Evolutionary conservation across 1,140 invertebrate species (phyloP).

Genomic region (Plectrocnemia conspersa): DNA sequence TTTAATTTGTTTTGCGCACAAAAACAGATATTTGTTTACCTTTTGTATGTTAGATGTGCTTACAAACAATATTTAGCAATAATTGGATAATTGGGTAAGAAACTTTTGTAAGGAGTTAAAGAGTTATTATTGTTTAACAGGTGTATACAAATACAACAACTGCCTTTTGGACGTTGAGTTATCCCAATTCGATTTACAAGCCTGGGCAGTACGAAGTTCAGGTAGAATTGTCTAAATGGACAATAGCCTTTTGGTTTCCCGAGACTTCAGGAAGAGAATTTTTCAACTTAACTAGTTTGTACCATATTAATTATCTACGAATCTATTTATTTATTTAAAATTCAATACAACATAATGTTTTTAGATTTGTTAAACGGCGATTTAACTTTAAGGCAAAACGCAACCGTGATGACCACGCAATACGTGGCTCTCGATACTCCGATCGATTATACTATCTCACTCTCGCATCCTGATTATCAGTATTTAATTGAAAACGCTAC

Average conservation of each 20-base stretch:
- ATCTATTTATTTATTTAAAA: constrained; percentile 5
- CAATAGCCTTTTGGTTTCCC: constrained; percentile 40
- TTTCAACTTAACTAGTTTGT: constrained; percentile 59
- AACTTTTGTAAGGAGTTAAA: too few species aligned
- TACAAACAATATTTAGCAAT: too few species aligned
- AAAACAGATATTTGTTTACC: too few species aligned
- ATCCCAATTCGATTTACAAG: constrained; percentile 50
- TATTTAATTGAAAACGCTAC: constrained; percentile 60
- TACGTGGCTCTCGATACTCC: constrained; percentile 59
- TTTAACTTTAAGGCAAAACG: constrained; percentile 56
- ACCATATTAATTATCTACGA: constrained; percentile 15
- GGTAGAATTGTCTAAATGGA: constrained; percentile 53
- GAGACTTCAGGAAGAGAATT: constrained; percentile 44
- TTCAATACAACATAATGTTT: constrained; percentile 11
- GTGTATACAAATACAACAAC: constrained; percentile 38
- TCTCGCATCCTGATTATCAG: constrained; percentile 56
- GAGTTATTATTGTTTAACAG: constrained; percentile 34
- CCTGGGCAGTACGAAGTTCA: constrained; percentile 59
- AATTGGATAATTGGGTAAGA: too few species aligned
- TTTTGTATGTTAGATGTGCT: too few species aligned
- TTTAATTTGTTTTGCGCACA: too few species aligned
- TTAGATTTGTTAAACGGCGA: constrained; percentile 62
- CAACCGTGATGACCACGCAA: constrained; percentile 41
- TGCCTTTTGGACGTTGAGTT: constrained; percentile 57
- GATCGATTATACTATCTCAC: constrained; percentile 54